Evolutionary conservation across 2,888 invertebrate genomes (phyloP).

Genomic region (Apocheima hispidaria): DNA sequence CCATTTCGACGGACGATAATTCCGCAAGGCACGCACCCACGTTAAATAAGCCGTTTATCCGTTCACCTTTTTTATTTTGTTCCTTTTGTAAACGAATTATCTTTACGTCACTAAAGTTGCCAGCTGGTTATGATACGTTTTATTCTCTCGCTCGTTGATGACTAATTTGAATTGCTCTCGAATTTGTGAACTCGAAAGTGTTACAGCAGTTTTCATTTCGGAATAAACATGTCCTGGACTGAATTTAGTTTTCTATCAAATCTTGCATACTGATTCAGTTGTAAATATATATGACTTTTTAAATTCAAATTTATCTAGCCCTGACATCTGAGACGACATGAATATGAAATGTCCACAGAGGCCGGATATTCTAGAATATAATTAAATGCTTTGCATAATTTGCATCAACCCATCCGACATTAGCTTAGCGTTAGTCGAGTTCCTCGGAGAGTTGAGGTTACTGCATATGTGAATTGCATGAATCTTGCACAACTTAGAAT

Average conservation of each 20-base stretch:
- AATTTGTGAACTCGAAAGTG: neutral
- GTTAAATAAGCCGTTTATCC: conserved; percentile 71
- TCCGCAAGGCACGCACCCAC: conserved; percentile 68
- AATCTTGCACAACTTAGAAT: conserved; percentile 34
- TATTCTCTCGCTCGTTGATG: neutral
- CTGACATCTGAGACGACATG: conserved; percentile 40
- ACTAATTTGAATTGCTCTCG: conserved; percentile 12
- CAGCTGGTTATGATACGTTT: neutral
- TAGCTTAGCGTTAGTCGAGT: conserved; percentile 40
- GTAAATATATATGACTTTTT: conserved; percentile 25
- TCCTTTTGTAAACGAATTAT: conserved; percentile 43
- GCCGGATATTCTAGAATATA: conserved; percentile 69
- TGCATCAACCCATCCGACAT: conserved; percentile 55
- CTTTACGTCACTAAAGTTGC: conserved; percentile 22
- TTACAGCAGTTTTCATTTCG: conserved; percentile 5
- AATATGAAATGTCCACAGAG: conserved; percentile 64
- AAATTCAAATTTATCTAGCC: conserved; percentile 25
- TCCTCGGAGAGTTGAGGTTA: conserved; percentile 40
- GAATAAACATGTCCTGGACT: conserved; percentile 12
- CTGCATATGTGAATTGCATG: conserved; percentile 40
- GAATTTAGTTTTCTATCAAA: conserved; percentile 26
- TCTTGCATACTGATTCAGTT: conserved; percentile 16
- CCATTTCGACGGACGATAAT: conserved; percentile 78
- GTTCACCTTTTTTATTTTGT: conserved; percentile 61
- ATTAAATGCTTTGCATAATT: conserved; percentile 77